Percentiles rank a stretch among this genome's conserved stretches.
These are phyloP conservation scores for Canis aureus DNA, from an alignment of 2,113 vertebrate species.

Conservation along the genomic window DNA sequence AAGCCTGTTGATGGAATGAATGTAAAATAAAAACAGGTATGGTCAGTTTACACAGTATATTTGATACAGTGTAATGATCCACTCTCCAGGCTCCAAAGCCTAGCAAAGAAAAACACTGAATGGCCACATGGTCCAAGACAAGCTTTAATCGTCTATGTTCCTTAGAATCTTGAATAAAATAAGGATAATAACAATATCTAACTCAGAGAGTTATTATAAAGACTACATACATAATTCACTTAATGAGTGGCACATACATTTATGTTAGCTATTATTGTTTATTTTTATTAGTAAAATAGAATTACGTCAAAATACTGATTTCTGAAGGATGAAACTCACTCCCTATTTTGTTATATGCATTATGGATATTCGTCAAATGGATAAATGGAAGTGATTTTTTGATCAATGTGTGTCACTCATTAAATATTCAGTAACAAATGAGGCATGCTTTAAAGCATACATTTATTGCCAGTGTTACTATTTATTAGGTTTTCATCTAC, in stretches of 20 bases:
- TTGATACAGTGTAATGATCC: neutral
- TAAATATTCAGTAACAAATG: slow-evolving; percentile 42
- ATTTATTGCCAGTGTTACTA: neutral
- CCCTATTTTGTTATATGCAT: neutral
- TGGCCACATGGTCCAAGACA: neutral
- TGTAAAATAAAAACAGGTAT: neutral
- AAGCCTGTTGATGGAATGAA: neutral
- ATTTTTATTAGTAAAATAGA: neutral
- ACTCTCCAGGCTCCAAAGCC: neutral
- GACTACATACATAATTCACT: neutral
- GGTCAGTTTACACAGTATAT: fast-evolving
- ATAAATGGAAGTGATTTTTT: neutral
- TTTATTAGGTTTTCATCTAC: neutral
- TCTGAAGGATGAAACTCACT: neutral
- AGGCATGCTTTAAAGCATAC: neutral
- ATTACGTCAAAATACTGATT: neutral
- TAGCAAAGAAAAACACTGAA: neutral
- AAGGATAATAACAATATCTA: neutral
- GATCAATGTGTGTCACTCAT: neutral
- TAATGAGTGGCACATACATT: neutral
- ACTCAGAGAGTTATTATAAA: neutral
- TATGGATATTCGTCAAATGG: neutral
- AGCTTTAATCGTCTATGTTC: neutral
- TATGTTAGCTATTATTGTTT: neutral
- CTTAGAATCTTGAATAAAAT: neutral